phyloP scores from a whole-genome alignment of 2,113 vertebrate genomes.

The Laterallus jamaicensis region DNA sequence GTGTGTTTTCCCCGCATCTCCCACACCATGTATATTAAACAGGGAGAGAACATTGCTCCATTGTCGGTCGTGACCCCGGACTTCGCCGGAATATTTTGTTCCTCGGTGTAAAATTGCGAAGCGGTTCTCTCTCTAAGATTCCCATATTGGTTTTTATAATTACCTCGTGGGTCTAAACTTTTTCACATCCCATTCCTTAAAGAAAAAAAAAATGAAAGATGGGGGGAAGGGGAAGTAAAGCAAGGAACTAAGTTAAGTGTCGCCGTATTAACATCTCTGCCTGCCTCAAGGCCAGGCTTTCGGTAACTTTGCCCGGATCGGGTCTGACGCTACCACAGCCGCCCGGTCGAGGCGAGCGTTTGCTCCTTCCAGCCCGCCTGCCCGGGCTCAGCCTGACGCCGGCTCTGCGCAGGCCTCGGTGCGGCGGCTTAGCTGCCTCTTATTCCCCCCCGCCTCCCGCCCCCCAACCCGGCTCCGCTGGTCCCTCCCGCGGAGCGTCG shows the following conservation, averaged over 20 bases:
- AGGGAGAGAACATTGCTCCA: slow-evolving; percentile 58
- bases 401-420: neutral
- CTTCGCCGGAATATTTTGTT: slow-evolving; percentile 31
- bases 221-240: no score
- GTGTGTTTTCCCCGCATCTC: slow-evolving; percentile 67
- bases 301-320: neutral
- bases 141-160: slow-evolving; percentile 71
- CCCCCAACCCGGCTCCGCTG: no score
- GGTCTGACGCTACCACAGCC: neutral
- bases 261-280: neutral
- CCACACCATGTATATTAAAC: slow-evolving; percentile 83
- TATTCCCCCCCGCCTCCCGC: neutral
- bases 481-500: neutral
- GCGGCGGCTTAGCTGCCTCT: neutral
- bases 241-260: neutral
- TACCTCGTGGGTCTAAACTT: slow-evolving; percentile 19
- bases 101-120: slow-evolving; percentile 32
- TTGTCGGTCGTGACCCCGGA: slow-evolving; percentile 62
- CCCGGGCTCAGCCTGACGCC: neutral
- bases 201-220: neutral
- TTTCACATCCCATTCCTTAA: neutral
- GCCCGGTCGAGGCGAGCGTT: neutral
- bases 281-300: neutral
- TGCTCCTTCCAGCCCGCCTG: neutral
- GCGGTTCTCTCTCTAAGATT: slow-evolving; percentile 31